A percentile compares a stretch with the other conserved stretches of the same genome.
Evolutionary conservation across 35 echinoderm and acorn worm genomes (phyloP).

Genomic region (Heliocidaris erythrogramma): DNA sequence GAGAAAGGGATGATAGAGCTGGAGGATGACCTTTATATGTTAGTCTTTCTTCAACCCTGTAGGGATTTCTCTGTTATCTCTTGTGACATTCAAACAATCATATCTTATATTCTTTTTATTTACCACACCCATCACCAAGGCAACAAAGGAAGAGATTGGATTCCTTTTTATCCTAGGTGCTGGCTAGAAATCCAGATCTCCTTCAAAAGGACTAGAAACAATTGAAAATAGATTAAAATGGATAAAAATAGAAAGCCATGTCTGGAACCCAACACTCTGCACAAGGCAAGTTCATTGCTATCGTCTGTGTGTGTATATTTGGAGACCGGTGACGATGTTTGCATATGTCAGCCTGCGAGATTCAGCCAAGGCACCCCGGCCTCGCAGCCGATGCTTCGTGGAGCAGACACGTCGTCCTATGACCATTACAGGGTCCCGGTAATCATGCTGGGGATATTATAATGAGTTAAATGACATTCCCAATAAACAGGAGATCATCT

Average conservation of each 20-base stretch:
- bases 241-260: background rate
- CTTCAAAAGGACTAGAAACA: background rate
- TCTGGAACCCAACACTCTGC: background rate
- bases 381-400: background rate
- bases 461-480: conserved; percentile 2
- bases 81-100: background rate
- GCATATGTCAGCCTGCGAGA: background rate
- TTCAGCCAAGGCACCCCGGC: background rate
- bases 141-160: background rate
- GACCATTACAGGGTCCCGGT: background rate
- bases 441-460: background rate
- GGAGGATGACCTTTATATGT: background rate
- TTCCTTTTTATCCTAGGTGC: background rate
- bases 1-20: background rate
- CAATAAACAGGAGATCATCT: background rate
- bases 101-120: background rate
- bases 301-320: background rate
- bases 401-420: background rate
- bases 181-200: background rate
- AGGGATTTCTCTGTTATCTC: background rate
- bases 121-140: background rate
- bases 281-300: background rate
- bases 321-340: background rate
- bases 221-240: background rate
- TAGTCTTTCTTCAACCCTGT: background rate